Evolutionary conservation across 2,113 vertebrate genomes (phyloP), one percentile per base, ranked within the genome.

Genomic region (Lampris incognitus): DNA sequence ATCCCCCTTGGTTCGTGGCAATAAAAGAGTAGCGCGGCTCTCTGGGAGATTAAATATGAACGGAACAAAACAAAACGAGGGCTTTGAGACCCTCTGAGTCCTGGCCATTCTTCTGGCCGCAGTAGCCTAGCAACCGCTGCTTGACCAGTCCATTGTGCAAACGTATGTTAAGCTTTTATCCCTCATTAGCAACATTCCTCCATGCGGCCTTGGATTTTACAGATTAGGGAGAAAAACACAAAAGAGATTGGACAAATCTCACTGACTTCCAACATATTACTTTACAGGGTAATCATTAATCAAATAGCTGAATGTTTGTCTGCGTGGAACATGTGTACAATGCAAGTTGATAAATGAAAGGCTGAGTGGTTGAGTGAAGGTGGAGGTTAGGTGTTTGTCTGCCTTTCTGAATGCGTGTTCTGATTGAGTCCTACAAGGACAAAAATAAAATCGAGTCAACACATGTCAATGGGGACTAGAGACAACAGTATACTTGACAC

Each of bases 111-210:
- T 94, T 92, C 86, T 88, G 87, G 85, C 46, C 69, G 87, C 86
- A 86, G 94, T 94, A 94, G 91, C 95, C 91, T 95, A 95, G 96
- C 92, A 94, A 96, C 93, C 78, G 50, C 87, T 85, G 87, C 92
- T 94, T 88, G 68, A 94, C 94, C 94, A 93, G 94, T 95, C 91
- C 91, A 92, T 92, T 93, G 92, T 89, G 82, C 89, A 92, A 91
- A 94, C 91, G 88, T 93, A 91, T 85, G 89, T 62, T 93, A 93
- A 94, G 94, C 94, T 90, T 92, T 92, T 86, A 74, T 88, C 90
- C 92, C 93, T 94, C 82, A 88, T 92, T 92, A 92, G 93, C 87
- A 86, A 86, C 84, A 87, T 94, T 94, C 93, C 92, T 93, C 85
- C 90, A 92, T 90, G 92, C 85, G 85, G 90, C 87, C 90, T 78